Evolutionary conservation across 2,113 vertebrate genomes (phyloP), one percentile per base, ranked within the genome.

Genomic region (Poecile atricapillus): DNA sequence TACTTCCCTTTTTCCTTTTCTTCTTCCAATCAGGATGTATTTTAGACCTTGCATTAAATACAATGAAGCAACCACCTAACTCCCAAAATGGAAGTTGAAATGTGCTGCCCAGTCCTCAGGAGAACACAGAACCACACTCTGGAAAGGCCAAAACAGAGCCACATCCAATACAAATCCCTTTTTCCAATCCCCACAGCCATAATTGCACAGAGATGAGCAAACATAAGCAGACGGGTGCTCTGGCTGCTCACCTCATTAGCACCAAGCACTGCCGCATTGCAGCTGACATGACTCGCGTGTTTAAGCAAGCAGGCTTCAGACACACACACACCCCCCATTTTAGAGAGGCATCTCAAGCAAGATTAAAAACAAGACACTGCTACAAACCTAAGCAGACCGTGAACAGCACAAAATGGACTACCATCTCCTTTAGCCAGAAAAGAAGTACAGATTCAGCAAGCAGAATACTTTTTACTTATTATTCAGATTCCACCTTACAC

Each of bases 191-290:
- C 52, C 76, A 35, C 21, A 87, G 86, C 87, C 87, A 83, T 64
- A 76, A 87, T 16, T 89, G 83, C 58, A 92, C 41, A 73, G 89
- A 94, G 60, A 91, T 69, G 97, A 94, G 93, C 87, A 84, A 91
- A 85, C 68, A 86, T 28, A 91, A 96, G 94, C 89, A 79, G 83
- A 60, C 87, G 62, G 74, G 78, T 87, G 65, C 65, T 96, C 31
- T 94, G 91, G 82, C 83, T 91, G 94, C 87, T 93, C 83, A 87
- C 85, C 90, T 97, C 96, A 97, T 97, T 96, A 97, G 92, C 96
- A 97, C 78, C 90, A 70, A 96, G 94, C 94, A 75, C 62, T 97
- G 96, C 87, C 52, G 71, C 96, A 96, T 68, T 97, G 96, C 94
- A 97, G 97, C 92, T 97, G 95, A 97, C 84, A 95, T 87, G 94